phyloP scores from a whole-genome alignment of 92 coral and sea anemone genomes.

The Parazoanthus atlanticus region DNA sequence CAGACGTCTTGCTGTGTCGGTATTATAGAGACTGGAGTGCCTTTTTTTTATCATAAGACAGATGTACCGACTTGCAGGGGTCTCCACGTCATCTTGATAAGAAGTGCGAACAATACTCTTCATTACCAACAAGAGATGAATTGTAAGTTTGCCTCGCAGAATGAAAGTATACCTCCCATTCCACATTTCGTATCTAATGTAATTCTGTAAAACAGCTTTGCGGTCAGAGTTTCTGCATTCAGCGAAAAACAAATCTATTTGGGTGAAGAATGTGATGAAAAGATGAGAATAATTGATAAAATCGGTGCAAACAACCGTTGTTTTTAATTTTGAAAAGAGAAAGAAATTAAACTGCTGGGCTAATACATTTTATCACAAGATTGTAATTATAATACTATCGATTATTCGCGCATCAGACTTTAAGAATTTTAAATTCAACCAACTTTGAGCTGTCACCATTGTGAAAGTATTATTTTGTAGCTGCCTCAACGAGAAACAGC shows the following conservation, averaged over 20 bases:
- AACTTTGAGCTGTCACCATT: no score
- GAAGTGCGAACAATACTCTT: not conserved
- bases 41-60: not conserved
- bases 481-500: not conserved
- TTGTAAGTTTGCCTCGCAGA: not conserved
- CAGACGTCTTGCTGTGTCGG: conserved; percentile 1
- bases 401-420: not conserved
- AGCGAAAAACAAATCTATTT: not conserved
- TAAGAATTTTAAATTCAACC: not conserved
- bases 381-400: not conserved
- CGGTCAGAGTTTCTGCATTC: not conserved
- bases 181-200: no score
- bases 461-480: not conserved
- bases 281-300: not conserved
- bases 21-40: not conserved
- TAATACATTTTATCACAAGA: not conserved
- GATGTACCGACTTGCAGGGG: not conserved
- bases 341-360: conserved; percentile 14
- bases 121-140: no score
- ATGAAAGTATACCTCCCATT: not conserved
- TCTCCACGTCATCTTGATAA: not conserved
- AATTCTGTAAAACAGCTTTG: not conserved
- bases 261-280: not conserved
- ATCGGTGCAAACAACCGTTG: not conserved
- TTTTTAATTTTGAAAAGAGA: not conserved